Evolutionary conservation across 1,140 invertebrate genomes (phyloP), one percentile per base, ranked within the genome.

Genomic region (Charaxes varanes): DNA sequence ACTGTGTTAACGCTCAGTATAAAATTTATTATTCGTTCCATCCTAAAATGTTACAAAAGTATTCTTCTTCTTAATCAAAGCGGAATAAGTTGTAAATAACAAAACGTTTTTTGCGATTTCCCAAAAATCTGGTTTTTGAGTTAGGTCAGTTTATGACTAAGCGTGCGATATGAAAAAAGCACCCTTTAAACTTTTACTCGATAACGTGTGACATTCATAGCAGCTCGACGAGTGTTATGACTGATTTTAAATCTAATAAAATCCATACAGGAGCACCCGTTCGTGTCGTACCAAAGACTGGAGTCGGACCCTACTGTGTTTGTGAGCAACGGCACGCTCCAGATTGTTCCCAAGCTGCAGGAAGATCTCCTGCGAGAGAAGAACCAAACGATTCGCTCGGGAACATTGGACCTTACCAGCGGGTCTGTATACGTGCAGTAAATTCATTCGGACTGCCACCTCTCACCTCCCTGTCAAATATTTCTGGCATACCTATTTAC

Each of bases 211-310:
- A n/a, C n/a, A n/a, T n/a, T n/a, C n/a, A n/a, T n/a, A n/a, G n/a
- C n/a, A n/a, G n/a, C n/a, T n/a, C n/a, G n/a, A n/a, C n/a, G n/a
- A n/a, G n/a, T n/a, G n/a, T n/a, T n/a, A n/a, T n/a, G n/a, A n/a
- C n/a, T n/a, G n/a, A n/a, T n/a, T n/a, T n/a, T n/a, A n/a, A n/a
- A n/a, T n/a, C n/a, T n/a, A n/a, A n/a, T n/a, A n/a, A n/a, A n/a
- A n/a, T n/a, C n/a, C n/a, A n/a, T 49, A 7, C 32, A 56, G 53
- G 53, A 56, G 8, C 34, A 56, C 26, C 48, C 53, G 3, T 53
- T 47, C 14, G 43, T 47, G 6, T 42, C 49, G 0, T 53, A 42
- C 12, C 49, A 53, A 41, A 16, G 28, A 6, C 17, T 35, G 13
- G 15, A 21, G 2, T 11, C 31, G 2, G 32, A 27, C 18, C 32